Base-by-base conservation (phyloP, 2,888 invertebrate species). In the Holacanthella duospinosa region DNA sequence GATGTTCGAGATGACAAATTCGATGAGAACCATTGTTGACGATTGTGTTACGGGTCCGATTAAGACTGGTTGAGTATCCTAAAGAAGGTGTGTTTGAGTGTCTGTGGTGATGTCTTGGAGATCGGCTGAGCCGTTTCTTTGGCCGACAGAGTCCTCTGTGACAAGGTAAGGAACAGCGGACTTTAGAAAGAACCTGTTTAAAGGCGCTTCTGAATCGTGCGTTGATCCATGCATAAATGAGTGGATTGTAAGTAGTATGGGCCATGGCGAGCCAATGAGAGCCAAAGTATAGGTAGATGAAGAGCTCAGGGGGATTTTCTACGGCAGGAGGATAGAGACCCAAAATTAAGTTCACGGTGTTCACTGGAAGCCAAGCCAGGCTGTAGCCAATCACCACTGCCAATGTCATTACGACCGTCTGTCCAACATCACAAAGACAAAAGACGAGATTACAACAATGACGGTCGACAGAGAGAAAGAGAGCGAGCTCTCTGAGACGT, bases 391-490 rank as follows among this genome's bases (percentile, higher is more conserved):
- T 72, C 25, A 79, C 79, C 56, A 79, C 78, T 2, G 77, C 76
- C 29, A 80, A 77, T 75, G 79, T 79, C 80, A 80, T 80, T 74
- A 79, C 78, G 64, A 80, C 77, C 76, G 80, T 78, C 80, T 80
- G 76, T 29, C 4, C 48, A 48, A 48, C n/a, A n/a, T n/a, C 12
- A 9, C 12, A 48, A n/a, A 48, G n/a, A n/a, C 48, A 48, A 9
- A 48, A 36, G 36, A 16, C 6, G 16, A 36, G 9, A 36, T 36
- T 36, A 12, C 6, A 36, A 36, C 16, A 36, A n/a, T n/a, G n/a
- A n/a, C n/a, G n/a, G n/a, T n/a, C n/a, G n/a, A n/a, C n/a, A n/a
- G n/a, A n/a, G n/a, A n/a, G n/a, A n/a, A n/a, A n/a, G n/a, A n/a
- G n/a, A n/a, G n/a, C n/a, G n/a, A n/a, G n/a, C n/a, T n/a, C n/a